phyloP scores from a whole-genome alignment of 2,113 vertebrate genomes.

The Nipponia nippon region DNA sequence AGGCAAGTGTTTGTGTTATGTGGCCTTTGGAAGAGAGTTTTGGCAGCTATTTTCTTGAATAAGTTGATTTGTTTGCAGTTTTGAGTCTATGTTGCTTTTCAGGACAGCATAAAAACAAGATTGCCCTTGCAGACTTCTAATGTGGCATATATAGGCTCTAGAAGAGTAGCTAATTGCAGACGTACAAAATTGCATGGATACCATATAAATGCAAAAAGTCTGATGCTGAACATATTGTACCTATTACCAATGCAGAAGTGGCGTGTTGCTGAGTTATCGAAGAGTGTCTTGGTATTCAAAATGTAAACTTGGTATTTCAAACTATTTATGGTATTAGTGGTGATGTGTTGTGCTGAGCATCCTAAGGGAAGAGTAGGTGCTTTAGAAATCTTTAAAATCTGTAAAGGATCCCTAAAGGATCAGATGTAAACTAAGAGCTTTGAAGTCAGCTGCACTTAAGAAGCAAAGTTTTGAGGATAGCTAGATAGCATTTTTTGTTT shows the following conservation, averaged over 20 bases:
- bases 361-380: not conserved
- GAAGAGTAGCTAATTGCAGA: not conserved
- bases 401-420: not conserved
- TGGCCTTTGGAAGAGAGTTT: not conserved
- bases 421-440: not conserved
- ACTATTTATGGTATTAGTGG: not conserved
- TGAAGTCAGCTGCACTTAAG: not conserved
- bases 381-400: not conserved
- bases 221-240: fast-evolving
- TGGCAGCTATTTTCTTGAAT: not conserved
- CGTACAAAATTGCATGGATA: not conserved
- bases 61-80: not conserved
- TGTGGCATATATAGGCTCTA: too few species aligned
- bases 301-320: not conserved
- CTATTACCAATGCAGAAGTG: not conserved
- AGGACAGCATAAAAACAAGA: not conserved
- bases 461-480: not conserved
- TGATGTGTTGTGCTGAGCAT: not conserved
- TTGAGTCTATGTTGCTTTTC: not conserved
- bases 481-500: not conserved
- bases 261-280: not conserved
- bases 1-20: not conserved
- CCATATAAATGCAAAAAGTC: not conserved
- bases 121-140: not conserved
- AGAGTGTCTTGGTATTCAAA: not conserved